Base-by-base conservation (phyloP, 2,888 invertebrate species). In the Conus canariensis region DNA sequence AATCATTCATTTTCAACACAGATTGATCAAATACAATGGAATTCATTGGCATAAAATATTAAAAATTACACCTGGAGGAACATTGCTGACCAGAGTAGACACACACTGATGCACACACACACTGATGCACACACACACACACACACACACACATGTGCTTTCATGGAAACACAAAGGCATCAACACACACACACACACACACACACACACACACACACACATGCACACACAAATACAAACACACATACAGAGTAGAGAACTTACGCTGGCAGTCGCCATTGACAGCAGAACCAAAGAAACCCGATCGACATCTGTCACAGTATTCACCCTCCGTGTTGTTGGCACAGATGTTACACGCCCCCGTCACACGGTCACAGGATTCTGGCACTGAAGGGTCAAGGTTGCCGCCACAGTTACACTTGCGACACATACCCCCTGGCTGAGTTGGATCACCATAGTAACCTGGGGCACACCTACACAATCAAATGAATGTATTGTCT, bases 331-430 rank as follows among this genome's bases (percentile, higher is more conserved):
- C n/a, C 96, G 97, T 93, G 97, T 98, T 96, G 97, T 98, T 94
- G 97, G 97, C 97, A 95, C 99, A 99, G 82, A 98, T 97, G 90
- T 98, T 97, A 96, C 99, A 99, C 92, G 97, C 97, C 1, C 99
- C 99, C 0, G 98, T 98, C 93, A 97, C 96, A 80, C 97, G 97
- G 96, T 99, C 98, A 96, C 99, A 97, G 92, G 98, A 96, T 14
- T 96, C 96, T 16, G 95, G 94, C 16, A 94, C 93, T 59, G 92
- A 88, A 10, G 89, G 82, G 90, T 95, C 94, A 67, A 94, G 98
- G 95, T 99, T 99, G 0, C 98, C 98, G 88, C 97, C 98, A 96
- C 99, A 99, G 74, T 97, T 97, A 96, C 99, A 99, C 0, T 97
- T 97, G 94, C 97, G 97, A 95, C 99, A 96, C 88, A 91, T 97